phyloP scores from a whole-genome alignment of 1,140 invertebrate species.

The Caenorhabditis briggsae region DNA sequence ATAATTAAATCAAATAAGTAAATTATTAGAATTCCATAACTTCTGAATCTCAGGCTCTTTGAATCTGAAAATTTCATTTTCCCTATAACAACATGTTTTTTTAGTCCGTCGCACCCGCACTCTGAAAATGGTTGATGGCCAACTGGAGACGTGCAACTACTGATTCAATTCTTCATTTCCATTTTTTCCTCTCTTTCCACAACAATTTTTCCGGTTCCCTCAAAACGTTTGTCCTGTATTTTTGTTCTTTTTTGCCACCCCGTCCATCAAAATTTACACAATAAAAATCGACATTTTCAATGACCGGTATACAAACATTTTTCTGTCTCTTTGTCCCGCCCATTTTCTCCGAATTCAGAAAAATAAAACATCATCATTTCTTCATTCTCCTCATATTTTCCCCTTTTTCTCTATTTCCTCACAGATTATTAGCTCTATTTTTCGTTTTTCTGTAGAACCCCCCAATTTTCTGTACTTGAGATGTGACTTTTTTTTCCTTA shows the following conservation, averaged over 20 bases:
- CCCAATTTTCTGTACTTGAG: background rate
- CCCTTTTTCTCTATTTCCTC: no score
- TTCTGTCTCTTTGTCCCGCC: no score
- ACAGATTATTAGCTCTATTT: no score
- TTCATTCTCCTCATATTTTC: background rate
- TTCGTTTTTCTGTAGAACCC: no score
- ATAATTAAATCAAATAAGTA: background rate
- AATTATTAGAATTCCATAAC: background rate
- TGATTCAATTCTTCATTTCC: background rate
- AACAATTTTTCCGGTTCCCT: background rate
- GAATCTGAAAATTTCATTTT: no score
- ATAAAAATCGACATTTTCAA: slow-evolving; percentile 37
- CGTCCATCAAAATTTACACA: background rate
- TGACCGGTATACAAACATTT: slow-evolving; percentile 13
- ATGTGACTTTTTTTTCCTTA: background rate
- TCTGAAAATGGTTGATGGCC: slow-evolving; percentile 67
- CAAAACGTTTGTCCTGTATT: background rate
- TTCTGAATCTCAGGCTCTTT: background rate
- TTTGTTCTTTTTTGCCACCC: background rate
- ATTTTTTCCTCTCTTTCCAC: background rate
- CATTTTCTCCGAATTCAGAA: background rate
- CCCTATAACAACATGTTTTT: slow-evolving; percentile 1
- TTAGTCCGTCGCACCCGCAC: slow-evolving; percentile 68
- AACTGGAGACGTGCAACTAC: slow-evolving; percentile 57
- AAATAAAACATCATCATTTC: background rate